phyloP scores from a whole-genome alignment of 2,113 vertebrate genomes.

The Taxidea taxus region DNA sequence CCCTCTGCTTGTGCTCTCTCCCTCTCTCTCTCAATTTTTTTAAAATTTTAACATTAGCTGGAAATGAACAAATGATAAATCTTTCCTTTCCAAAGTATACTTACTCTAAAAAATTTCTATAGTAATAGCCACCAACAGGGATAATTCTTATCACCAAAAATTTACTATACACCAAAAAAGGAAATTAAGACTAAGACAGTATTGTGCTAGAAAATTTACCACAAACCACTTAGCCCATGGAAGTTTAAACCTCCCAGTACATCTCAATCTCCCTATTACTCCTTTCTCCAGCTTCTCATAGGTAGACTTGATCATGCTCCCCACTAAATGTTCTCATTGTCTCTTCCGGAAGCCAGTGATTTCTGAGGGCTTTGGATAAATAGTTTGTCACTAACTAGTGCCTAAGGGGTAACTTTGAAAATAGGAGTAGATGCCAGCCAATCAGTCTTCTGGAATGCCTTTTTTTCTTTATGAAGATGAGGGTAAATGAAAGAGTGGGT shows the following conservation, averaged over 20 bases:
- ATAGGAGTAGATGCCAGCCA: too few relatives aligned
- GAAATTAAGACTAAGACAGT: neutral
- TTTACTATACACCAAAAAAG: neutral
- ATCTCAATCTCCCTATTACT: neutral
- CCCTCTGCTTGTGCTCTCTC: too few relatives aligned
- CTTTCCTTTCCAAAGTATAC: neutral
- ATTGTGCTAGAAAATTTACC: neutral
- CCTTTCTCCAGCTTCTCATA: neutral
- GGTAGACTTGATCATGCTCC: accelerated
- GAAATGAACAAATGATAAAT: neutral
- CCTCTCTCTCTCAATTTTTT: too few relatives aligned
- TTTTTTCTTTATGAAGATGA: neutral
- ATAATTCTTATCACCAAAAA: neutral
- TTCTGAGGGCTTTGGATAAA: neutral
- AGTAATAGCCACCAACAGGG: neutral
- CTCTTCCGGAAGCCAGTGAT: neutral
- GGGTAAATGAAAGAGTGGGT: neutral
- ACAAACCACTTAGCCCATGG: accelerated
- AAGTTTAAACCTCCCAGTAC: neutral
- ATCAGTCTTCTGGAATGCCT: neutral
- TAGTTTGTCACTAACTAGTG: neutral
- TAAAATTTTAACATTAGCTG: neutral
- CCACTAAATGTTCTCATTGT: neutral
- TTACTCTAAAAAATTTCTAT: neutral
- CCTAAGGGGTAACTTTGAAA: neutral